These are phyloP conservation scores for Cecropterus lyciades DNA, from an alignment of 1,140 invertebrate genomes.

Conservation along the genomic window DNA sequence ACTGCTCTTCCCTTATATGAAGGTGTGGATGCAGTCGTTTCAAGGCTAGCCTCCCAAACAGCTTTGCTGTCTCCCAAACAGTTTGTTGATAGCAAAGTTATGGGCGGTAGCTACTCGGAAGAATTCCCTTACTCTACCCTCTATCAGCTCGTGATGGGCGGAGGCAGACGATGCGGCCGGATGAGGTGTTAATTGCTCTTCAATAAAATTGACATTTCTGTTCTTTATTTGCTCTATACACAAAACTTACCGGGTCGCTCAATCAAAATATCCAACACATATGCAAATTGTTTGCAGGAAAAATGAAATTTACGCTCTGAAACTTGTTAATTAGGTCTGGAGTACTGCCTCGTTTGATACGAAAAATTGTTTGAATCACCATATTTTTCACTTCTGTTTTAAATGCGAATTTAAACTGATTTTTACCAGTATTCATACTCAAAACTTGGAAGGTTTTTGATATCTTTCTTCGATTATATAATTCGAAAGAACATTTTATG, in stretches of 20 bases:
- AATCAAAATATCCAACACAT: constrained; percentile 37
- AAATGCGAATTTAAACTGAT: constrained; percentile 1
- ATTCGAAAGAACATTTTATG: neutral
- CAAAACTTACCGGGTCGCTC: constrained; percentile 22
- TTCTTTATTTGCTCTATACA: neutral
- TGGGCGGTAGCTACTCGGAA: too few species aligned
- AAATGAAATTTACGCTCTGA: constrained; percentile 26
- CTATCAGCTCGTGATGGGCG: too few species aligned
- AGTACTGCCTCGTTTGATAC: constrained; percentile 13
- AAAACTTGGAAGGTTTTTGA: neutral
- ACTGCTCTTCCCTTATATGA: too few species aligned
- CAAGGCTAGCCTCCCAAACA: too few species aligned
- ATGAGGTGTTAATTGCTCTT: too few species aligned
- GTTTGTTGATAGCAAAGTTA: too few species aligned
- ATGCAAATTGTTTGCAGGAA: constrained; percentile 33
- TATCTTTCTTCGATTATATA: neutral
- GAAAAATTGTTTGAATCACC: constrained; percentile 18
- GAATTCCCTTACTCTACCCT: too few species aligned
- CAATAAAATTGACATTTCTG: neutral
- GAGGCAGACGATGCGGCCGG: too few species aligned
- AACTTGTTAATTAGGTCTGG: constrained; percentile 26
- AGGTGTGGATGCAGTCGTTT: too few species aligned
- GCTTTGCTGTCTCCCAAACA: too few species aligned
- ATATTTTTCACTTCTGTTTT: constrained; percentile 16
- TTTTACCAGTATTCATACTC: neutral